Percentiles rank a stretch among this genome's conserved stretches.
Evolutionary conservation across 2,797 vertebrate species (phyloP).

Genomic region (Chelidonichthys spinosus): DNA sequence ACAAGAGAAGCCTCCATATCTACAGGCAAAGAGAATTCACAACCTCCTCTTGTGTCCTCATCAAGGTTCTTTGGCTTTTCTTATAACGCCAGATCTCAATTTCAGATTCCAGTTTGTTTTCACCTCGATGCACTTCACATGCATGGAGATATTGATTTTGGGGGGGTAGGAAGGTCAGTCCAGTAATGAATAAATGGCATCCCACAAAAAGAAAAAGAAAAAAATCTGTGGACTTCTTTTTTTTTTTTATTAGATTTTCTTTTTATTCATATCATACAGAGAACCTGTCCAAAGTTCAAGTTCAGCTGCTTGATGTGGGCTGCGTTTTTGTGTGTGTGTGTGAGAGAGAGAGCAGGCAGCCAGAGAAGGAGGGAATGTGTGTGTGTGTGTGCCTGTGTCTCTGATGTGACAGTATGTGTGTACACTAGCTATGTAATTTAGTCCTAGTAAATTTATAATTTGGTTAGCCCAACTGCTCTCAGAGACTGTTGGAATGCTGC

Average conservation of each 20-base stretch:
- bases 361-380: slow-evolving; percentile 4
- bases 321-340: slow-evolving; percentile 50
- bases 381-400: slow-evolving; percentile 41
- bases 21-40: neutral
- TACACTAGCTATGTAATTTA: slow-evolving; percentile 77
- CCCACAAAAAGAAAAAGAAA: too few relatives aligned
- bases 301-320: slow-evolving; percentile 67
- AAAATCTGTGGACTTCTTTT: slow-evolving; percentile 45
- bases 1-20: neutral
- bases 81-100: slow-evolving; percentile 10
- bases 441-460: slow-evolving; percentile 82
- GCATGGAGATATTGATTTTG: slow-evolving; percentile 20
- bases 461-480: slow-evolving; percentile 79
- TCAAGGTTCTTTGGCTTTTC: slow-evolving; percentile 12
- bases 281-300: slow-evolving; percentile 67
- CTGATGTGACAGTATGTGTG: slow-evolving; percentile 75
- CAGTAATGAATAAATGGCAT: slow-evolving; percentile 28
- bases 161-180: slow-evolving; percentile 14
- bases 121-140: slow-evolving; percentile 14
- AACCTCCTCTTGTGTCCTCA: neutral
- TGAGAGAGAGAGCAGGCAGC: slow-evolving; percentile 14
- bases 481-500: slow-evolving; percentile 76
- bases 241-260: slow-evolving; percentile 24
- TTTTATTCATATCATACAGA: slow-evolving; percentile 58
- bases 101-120: slow-evolving; percentile 43